A percentile compares a stretch with the other conserved stretches of the same genome.
phyloP scores from a whole-genome alignment of 2,113 vertebrate species.

The Clinocottus analis region DNA sequence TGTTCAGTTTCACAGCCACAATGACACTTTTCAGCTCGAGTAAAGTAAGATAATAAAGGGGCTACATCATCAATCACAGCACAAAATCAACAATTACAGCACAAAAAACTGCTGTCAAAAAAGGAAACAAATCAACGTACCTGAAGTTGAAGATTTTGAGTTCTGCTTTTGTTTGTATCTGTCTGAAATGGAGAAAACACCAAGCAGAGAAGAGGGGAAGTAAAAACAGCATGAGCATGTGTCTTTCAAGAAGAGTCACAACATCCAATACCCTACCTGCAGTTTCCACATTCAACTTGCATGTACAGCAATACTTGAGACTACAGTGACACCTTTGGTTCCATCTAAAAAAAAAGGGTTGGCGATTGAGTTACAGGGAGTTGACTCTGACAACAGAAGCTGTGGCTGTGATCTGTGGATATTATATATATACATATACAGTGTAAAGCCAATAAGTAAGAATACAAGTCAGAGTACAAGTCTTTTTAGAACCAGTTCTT shows the following conservation, averaged over 20 bases:
- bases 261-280: conserved; percentile 27
- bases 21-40: conserved; percentile 41
- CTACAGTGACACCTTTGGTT: conserved; percentile 16
- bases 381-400: neutral
- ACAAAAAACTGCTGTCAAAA: conserved; percentile 13
- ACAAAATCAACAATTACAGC: conserved; percentile 36
- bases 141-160: conserved; percentile 86
- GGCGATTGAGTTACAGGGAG: neutral
- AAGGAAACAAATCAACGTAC: conserved; percentile 72
- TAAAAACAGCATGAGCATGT: conserved; percentile 30
- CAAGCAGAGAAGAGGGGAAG: conserved; percentile 51
- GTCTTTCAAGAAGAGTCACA: conserved; percentile 39
- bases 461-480: neutral
- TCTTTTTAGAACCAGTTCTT: neutral
- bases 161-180: conserved; percentile 92
- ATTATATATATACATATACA: neutral
- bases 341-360: neutral
- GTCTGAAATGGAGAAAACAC: conserved; percentile 85
- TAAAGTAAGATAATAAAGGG: conserved; percentile 33
- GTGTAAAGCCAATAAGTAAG: neutral
- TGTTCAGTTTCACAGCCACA: conserved; percentile 34
- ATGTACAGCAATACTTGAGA: conserved; percentile 43
- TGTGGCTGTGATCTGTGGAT: neutral
- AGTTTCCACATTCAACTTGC: conserved; percentile 59
- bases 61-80: conserved; percentile 42